Evolutionary conservation across 2,888 invertebrate species (phyloP).

Genomic region (Rhamphomyia laevipes): DNA sequence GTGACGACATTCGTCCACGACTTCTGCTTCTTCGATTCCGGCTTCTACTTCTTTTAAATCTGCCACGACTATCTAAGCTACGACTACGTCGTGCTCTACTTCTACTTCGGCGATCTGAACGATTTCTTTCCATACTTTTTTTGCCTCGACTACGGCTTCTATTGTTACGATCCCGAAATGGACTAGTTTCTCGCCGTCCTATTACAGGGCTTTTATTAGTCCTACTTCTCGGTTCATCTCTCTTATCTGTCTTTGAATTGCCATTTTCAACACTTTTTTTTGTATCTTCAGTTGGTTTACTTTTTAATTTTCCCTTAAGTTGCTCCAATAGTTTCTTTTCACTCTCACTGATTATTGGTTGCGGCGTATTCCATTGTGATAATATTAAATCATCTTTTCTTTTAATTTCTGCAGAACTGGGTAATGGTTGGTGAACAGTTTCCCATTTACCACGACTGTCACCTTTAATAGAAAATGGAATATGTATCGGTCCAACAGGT

Average conservation of each 20-base stretch:
- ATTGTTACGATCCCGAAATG: conserved; percentile 22
- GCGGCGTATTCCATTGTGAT: conserved; percentile 45
- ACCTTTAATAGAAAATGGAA: not conserved
- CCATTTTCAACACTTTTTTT: conserved; percentile 19
- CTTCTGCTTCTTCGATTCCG: conserved; percentile 16
- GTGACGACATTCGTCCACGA: conserved; percentile 17
- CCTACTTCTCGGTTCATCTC: conserved; percentile 23
- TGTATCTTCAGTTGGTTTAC: conserved; percentile 20
- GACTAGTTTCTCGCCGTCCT: conserved; percentile 3
- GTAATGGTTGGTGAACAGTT: conserved; percentile 13
- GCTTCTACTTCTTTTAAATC: conserved; percentile 15
- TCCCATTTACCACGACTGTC: not conserved
- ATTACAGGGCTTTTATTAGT: conserved; percentile 7
- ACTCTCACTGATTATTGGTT: conserved; percentile 43
- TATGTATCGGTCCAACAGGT: conserved; percentile 25
- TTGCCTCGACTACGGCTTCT: conserved; percentile 22
- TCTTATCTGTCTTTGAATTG: conserved; percentile 20
- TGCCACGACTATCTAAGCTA: conserved; percentile 12
- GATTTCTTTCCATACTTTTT: not conserved
- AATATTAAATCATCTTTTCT: conserved; percentile 43
- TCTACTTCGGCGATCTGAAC: conserved; percentile 17
- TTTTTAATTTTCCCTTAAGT: conserved; percentile 32
- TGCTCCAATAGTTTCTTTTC: conserved; percentile 47
- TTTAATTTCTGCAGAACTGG: conserved; percentile 21
- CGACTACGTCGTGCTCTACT: conserved; percentile 15